Base-by-base conservation (phyloP, 2,888 invertebrate genomes). In the Rhyacophila evoluta region DNA sequence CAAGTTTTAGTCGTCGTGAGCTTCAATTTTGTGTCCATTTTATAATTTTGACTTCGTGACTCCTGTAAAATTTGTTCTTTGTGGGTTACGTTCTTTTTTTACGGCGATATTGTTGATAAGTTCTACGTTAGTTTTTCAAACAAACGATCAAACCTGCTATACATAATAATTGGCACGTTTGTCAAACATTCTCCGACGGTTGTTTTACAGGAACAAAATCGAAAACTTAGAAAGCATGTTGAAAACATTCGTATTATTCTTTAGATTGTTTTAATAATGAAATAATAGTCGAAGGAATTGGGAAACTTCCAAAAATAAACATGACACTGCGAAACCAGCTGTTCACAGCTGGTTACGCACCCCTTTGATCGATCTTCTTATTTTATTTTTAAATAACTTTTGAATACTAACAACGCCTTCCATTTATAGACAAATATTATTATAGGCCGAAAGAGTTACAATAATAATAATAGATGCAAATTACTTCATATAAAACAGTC, bases 251-350 rank as follows among this genome's bases (percentile, higher is more conserved):
- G 55, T 55, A 55, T 55, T 55, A 55, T 55, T 55, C 74, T 75
- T 72, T 33, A 41, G 36, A 74, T 39, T 29, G 74, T 74, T 78
- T 78, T 75, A 39, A 79, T 72, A 74, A 79, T 74, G 71, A 79
- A 78, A 79, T 72, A 28, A 69, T 33, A 27, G 68, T 67, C 71
- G 25, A 68, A 68, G 29, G 72, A 73, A 27, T 4, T 67, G 74
- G 75, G 79, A 75, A 68, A 73, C 77, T 75, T 77, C 74, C 78
- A 8, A 81, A 81, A 81, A 81, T 81, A 81, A 81, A 81, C 79
- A 79, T 12, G 72, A 55, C 67, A 77, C 6, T 38, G 71, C 67
- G 74, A 71, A 71, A 67, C 36, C 81, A 77, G 81, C 81, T 81
- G 81, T 37, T 67, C 39, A 33, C 81, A 81, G 73, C 78, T 81